Evolutionary conservation across 2,888 invertebrate genomes (phyloP), one percentile per base, ranked within the genome.

Genomic region (Dermolepida albohirtum): DNA sequence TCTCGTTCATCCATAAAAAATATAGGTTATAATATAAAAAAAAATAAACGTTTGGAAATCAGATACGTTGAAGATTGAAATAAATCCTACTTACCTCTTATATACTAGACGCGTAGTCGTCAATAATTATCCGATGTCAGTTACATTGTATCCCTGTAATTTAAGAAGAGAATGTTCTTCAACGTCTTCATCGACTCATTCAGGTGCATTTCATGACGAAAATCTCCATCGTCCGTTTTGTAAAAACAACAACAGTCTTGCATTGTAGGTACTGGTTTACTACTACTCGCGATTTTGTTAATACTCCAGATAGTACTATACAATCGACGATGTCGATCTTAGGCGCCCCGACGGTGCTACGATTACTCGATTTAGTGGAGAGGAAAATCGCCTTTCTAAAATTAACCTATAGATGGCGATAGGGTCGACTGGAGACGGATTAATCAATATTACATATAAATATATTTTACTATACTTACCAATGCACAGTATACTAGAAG

Each of bases 281-380:
- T 67, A 54, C 63, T 22, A 49, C 63, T 54, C 63, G 67, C 62
- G 67, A 41, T 49, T 57, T 65, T 54, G n/a, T 22, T 51, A 44
- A 44, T 44, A 17, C 52, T 51, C 50, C 51, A 57, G 52, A 43
- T 54, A 63, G 62, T 67, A 57, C 55, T 10, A 10, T 54, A 64
- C 52, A 51, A 74, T 70, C 70, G 71, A 73, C 73, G 72, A 71
- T 72, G 74, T 74, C 75, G 74, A 74, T 74, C 68, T 72, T 69
- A 70, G 69, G 73, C 71, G 73, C 74, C 73, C 69, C 73, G 73
- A 73, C 71, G 71, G 27, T 59, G 59, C 44, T 59, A 29, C 59
- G 44, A 44, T 59, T 44, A 29, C 75, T 70, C 66, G 63, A 63
- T 64, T 69, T 59, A 64, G 54, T 67, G 68, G 67, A 52, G 68